Conservation (phyloP, 2,797 vertebrate species). For the Chrosomus eos region DNA sequence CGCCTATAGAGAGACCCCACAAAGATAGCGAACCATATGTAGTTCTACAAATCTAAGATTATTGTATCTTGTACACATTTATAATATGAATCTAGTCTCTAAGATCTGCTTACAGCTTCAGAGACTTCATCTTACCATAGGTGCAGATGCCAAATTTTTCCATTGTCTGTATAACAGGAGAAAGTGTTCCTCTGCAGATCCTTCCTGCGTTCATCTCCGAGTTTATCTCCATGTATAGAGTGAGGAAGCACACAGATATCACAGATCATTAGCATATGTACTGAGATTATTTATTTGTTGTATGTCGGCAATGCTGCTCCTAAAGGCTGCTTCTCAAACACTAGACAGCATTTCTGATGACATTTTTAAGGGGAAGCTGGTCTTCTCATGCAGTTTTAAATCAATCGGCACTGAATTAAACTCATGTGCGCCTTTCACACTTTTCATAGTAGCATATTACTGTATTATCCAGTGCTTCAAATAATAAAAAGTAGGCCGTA, state of each 20-base stretch:
- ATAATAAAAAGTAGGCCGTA: no score
- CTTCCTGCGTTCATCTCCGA: neutral
- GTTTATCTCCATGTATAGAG: no score
- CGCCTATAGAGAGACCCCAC: no score
- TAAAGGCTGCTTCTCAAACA: neutral
- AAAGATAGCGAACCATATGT: no score
- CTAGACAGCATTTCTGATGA: neutral
- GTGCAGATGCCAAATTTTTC: neutral
- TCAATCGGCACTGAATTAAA: neutral
- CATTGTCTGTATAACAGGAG: neutral
- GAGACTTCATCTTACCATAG: neutral
- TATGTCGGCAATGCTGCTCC: neutral
- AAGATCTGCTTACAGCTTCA: neutral
- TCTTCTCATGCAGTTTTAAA: no score
- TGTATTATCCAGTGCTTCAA: neutral
- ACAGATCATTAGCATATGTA: neutral
- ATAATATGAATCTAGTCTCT: neutral
- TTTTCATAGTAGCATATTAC: neutral
- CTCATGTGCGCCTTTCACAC: neutral
- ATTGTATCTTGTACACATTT: neutral
- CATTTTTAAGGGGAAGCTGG: neutral
- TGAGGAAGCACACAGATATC: neutral
- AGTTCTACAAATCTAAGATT: neutral
- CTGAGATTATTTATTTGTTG: neutral
- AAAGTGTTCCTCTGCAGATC: neutral